These are phyloP conservation scores for Silurus meridionalis DNA, from an alignment of 2,113 vertebrate species.

Conservation along the genomic window DNA sequence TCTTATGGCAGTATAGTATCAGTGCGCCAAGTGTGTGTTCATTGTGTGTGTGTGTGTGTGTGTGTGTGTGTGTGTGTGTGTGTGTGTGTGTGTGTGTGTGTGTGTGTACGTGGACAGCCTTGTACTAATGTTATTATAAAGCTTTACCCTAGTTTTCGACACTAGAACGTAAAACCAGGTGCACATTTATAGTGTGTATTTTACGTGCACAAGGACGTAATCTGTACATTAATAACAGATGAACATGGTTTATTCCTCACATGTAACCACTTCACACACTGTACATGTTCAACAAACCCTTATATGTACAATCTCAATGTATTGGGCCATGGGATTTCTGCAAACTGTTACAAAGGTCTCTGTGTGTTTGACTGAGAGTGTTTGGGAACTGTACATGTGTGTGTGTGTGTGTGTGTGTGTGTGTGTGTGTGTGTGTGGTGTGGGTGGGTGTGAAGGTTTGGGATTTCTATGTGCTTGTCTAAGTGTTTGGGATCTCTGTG, in stretches of 20 bases:
- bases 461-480: no score
- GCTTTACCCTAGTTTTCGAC: constrained; percentile 1
- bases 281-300: background rate
- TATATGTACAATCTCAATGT: background rate
- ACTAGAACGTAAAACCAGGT: constrained; percentile 44
- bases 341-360: no score
- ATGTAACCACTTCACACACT: background rate
- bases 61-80: constrained; percentile 44
- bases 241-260: background rate
- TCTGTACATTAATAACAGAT: background rate
- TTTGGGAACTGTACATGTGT: no score
- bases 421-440: no score
- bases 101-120: background rate
- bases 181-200: constrained; percentile 27
- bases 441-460: no score
- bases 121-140: background rate
- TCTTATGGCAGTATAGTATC: constrained; percentile 52
- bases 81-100: constrained; percentile 38
- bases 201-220: background rate
- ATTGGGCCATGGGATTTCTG: no score
- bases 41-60: constrained; percentile 29
- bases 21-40: constrained; percentile 60
- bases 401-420: no score
- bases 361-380: no score
- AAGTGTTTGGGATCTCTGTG: no score